Base-by-base conservation (phyloP, 2,113 vertebrate genomes). In the Nyctereutes procyonoides region DNA sequence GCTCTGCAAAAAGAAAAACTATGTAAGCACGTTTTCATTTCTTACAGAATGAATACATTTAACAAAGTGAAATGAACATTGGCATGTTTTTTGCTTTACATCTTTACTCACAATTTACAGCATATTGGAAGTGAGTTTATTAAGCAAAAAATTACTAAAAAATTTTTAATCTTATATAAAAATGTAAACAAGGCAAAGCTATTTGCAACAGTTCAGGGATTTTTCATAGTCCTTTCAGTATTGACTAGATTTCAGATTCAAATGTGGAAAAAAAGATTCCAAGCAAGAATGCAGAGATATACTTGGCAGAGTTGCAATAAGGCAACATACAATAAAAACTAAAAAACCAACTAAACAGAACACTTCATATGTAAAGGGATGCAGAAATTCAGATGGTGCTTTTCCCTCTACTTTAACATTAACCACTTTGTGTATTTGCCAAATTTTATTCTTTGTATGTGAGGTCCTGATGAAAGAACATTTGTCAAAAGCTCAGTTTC, bases 81-180 rank as follows among this genome's bases (percentile, higher is more conserved):
- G 91, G 17, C n/a, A 65, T 26, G 60, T 89, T 97, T 97, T 74
- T 87, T 88, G 53, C 48, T 93, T 88, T 71, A 73, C 0, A 94
- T 84, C 84, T 80, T 94, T 96, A 97, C 77, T 82, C n/a, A 74
- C 0, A 94, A 80, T 62, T 97, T 97, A 93, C 10, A 96, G 94
- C 94, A 97, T 63, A 48, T 26, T 97, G 83, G 95, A 94, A 96
- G 96, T 1, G 80, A 96, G 96, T 90, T 96, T 97, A 88, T 97
- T 32, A 92, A 86, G 67, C 76, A 81, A 35, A 97, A 90, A 95
- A 53, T 19, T 91, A 24, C n/a, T 77, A 19, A 22, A 63, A 65
- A 63, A 65, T 35, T 91, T 88, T 63, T 43, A 89, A 35, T 80
- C 38, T 62, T 67, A 43, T 32, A 43, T 43, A 73, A 92, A 81